These are phyloP conservation scores for Promerops cafer DNA, from an alignment of 2,113 vertebrate genomes.

Conservation along the genomic window DNA sequence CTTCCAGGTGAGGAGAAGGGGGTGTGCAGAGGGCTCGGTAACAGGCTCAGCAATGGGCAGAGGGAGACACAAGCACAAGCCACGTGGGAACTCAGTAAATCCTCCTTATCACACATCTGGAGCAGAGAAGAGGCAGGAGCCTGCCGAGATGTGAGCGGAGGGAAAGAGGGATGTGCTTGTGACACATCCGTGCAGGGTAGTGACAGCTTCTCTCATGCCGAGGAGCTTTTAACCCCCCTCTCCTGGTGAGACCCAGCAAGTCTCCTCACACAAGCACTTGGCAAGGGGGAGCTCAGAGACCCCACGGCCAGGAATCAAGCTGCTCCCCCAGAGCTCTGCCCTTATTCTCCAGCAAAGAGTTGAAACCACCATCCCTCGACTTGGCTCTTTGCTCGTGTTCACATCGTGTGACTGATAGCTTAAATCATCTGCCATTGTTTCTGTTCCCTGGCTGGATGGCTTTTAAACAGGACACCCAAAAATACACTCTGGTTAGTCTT, in stretches of 20 bases:
- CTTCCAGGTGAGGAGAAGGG: not conserved
- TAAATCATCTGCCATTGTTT: conserved; percentile 44
- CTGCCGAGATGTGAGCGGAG: not conserved
- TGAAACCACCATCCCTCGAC: not conserved
- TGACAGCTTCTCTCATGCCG: not conserved
- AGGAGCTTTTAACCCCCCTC: not conserved
- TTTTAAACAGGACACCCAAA: conserved; percentile 22
- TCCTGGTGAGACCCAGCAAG: conserved; percentile 17
- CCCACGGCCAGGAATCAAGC: conserved; percentile 1
- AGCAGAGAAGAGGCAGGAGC: not conserved
- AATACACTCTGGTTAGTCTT: conserved; percentile 20
- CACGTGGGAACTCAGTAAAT: not conserved
- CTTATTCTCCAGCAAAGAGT: not conserved
- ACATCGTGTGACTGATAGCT: not conserved
- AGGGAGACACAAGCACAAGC: not conserved
- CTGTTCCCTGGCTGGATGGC: not conserved
- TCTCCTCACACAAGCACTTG: not conserved
- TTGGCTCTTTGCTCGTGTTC: not conserved
- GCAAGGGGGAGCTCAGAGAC: not conserved
- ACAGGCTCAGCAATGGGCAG: not conserved
- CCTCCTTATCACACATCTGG: not conserved
- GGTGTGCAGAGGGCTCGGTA: not conserved
- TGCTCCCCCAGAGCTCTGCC: conserved; percentile 2
- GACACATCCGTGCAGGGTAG: not conserved
- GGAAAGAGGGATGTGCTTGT: not conserved